phyloP scores from a whole-genome alignment of 2,113 vertebrate genomes.

The Megalops atlanticus region DNA sequence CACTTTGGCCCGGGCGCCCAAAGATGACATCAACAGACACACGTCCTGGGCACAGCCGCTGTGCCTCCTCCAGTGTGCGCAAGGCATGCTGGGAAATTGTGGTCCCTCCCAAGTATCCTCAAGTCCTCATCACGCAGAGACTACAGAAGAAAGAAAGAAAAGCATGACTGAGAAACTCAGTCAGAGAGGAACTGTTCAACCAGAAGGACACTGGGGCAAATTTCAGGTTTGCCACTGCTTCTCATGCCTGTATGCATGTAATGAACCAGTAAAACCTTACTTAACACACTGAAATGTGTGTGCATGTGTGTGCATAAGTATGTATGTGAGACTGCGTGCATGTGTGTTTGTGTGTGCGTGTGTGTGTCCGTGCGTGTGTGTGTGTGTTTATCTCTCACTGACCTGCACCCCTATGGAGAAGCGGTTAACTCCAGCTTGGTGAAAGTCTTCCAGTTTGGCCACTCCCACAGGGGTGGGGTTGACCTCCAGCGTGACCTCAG shows the following conservation, averaged over 20 bases:
- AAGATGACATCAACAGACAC: conserved; percentile 89
- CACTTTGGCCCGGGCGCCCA: conserved; percentile 80
- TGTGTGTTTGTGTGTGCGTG: not conserved
- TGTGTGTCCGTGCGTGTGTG: not conserved
- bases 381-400: conserved; percentile 25
- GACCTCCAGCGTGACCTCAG: conserved; percentile 85
- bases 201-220: too few relatives aligned
- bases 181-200: conserved; percentile 1
- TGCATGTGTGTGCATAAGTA: too few relatives aligned
- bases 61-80: conserved; percentile 71
- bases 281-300: too few relatives aligned
- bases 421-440: conserved; percentile 79
- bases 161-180: not conserved
- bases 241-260: accelerated
- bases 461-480: conserved; percentile 77
- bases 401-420: conserved; percentile 92
- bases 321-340: not conserved
- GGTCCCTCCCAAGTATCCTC: conserved; percentile 80
- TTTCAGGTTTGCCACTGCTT: too few relatives aligned
- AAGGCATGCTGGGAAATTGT: conserved; percentile 73
- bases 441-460: conserved; percentile 69
- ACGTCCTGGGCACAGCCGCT: conserved; percentile 73
- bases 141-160: conserved; percentile 57
- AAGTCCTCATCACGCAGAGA: conserved; percentile 77
- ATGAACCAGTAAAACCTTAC: too few relatives aligned